A percentile compares a stretch with the other conserved stretches of the same genome.
Conservation (phyloP, 2,113 vertebrate species). For the Lagopus muta region DNA sequence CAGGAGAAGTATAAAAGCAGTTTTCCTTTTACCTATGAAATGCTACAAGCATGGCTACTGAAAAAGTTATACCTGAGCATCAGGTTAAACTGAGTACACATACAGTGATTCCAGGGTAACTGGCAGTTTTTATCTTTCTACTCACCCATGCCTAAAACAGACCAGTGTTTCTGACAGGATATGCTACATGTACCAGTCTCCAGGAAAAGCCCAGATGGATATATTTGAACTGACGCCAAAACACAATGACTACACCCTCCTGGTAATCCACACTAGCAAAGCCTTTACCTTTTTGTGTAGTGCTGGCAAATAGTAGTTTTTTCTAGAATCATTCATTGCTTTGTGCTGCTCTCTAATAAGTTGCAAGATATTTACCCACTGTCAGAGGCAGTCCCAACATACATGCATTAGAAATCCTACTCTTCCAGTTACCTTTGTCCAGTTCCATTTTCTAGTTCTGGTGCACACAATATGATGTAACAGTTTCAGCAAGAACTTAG, state of each 20-base stretch:
- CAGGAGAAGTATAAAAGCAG: background rate
- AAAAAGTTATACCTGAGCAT: background rate
- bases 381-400: background rate
- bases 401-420: background rate
- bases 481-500: background rate
- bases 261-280: conserved; percentile 28
- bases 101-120: background rate
- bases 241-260: background rate
- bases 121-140: background rate
- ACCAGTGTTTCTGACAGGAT: background rate
- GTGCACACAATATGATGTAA: background rate
- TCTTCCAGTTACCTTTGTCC: background rate
- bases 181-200: conserved; percentile 23
- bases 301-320: background rate
- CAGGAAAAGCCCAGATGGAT: conserved; percentile 36
- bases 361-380: background rate
- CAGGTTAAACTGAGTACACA: background rate
- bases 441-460: background rate
- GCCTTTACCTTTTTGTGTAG: background rate
- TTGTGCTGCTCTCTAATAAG: background rate
- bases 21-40: background rate
- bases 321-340: background rate
- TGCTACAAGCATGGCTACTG: background rate
- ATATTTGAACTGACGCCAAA: conserved; percentile 46
- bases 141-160: background rate